Base-by-base conservation (phyloP, 2,888 invertebrate genomes). In the Malthinus seriepunctatus region DNA sequence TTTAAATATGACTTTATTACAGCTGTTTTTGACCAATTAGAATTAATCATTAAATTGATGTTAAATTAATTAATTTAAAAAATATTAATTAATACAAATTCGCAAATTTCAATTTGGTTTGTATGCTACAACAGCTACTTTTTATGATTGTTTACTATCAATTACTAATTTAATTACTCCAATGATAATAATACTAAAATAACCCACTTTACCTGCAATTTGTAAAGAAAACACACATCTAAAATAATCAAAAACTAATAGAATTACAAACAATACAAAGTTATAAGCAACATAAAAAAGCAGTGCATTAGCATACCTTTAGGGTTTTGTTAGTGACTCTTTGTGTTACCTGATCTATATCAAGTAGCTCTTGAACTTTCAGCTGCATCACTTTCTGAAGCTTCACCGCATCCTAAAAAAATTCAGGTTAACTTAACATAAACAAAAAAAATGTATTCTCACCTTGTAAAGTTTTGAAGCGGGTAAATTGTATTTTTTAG, bases 401-500 rank as follows among this genome's bases (percentile, higher is more conserved):
- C 71, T 86, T 86, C 2, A 86, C 86, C 32, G 91, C 89, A 79
- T 88, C 88, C 86, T 88, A 68, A 51, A 78, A 62, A 61, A 65
- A 64, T 23, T 23, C 23, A 2, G 34, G 8, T 48, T 10, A 14
- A 48, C 12, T 8, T 11, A n/a, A n/a, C 32, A 23, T 23, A n/a
- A n/a, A 45, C 11, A 32, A 45, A 45, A 11, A 10, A 31, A 6
- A 32, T n/a, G 1, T 31, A 32, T 5, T 2, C 64, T 75, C 78
- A 89, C 89, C 81, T 91, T 91, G 76, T 92, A 93, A 9, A 93
- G 82, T 68, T 88, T 86, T 38, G 93, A 92, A 37, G 89, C 88
- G 47, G 89, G 86, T 42, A 89, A 81, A 78, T 94, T 95, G 76
- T 95, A 95, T 70, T 89, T 88, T 75, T 91, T 93, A 8, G 98